Evolutionary conservation across 2,888 invertebrate species (phyloP).

Genomic region (Dasypogon diadema): DNA sequence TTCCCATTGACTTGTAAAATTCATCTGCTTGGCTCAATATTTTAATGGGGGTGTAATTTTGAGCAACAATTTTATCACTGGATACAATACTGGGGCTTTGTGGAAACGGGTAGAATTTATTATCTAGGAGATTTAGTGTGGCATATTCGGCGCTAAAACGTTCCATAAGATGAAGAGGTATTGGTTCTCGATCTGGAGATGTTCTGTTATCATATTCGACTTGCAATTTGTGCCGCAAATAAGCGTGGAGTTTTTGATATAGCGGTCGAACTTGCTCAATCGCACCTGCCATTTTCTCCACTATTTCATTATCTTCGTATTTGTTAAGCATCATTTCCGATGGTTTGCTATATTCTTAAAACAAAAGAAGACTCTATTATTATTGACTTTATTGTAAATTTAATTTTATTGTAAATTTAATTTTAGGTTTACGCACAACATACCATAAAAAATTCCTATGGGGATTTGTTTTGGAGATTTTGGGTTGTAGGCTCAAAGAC

Average conservation of each 20-base stretch:
- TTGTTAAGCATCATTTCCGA: constrained; percentile 75
- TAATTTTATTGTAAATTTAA: not conserved
- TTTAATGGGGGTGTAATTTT: constrained; percentile 9
- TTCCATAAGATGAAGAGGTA: constrained; percentile 81
- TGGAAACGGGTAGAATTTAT: constrained; percentile 11
- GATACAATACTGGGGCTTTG: not conserved
- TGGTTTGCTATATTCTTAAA: constrained; percentile 72
- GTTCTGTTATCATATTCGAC: constrained; percentile 77
- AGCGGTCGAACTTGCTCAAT: constrained; percentile 77
- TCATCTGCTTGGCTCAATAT: constrained; percentile 14
- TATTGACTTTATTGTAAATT: not conserved
- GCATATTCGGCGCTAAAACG: constrained; percentile 43
- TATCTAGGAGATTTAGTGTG: not conserved
- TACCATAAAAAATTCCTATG: too few species aligned
- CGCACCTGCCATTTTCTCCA: constrained; percentile 74
- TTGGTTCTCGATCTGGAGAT: constrained; percentile 74
- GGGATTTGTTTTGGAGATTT: too few species aligned
- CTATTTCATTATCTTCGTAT: constrained; percentile 76
- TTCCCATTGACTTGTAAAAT: constrained; percentile 36
- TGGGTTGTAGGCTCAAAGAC: too few species aligned
- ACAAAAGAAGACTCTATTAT: too few species aligned
- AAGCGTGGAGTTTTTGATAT: constrained; percentile 84
- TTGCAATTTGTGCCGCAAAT: constrained; percentile 77
- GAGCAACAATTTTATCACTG: not conserved
- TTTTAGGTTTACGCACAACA: too few species aligned